A percentile compares a stretch with the other conserved stretches of the same genome.
phyloP scores from a whole-genome alignment of 2,888 invertebrate genomes.

The Pantelozetes paolii region DNA sequence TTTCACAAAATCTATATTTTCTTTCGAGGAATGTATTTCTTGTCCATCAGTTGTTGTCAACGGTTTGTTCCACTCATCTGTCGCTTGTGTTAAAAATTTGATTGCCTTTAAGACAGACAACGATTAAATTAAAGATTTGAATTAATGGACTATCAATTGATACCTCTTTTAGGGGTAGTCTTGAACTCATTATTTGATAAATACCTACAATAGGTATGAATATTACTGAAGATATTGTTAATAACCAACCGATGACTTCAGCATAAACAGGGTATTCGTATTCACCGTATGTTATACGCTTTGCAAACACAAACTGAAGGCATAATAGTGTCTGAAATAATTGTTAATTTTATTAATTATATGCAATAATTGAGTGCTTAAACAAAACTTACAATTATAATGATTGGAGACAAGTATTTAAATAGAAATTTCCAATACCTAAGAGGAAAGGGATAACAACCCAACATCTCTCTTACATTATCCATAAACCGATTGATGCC shows the following conservation, averaged over 20 bases:
- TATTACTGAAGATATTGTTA: conserved; percentile 1
- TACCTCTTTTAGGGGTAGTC: not conserved
- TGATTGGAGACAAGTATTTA: conserved; percentile 66
- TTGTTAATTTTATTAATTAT: not conserved
- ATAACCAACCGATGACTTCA: conserved; percentile 32
- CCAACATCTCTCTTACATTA: conserved; percentile 60
- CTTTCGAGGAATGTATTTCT: no score
- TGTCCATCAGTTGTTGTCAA: no score
- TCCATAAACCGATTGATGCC: conserved; percentile 57
- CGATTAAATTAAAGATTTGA: no score
- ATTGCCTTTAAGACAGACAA: no score
- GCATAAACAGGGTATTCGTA: conserved; percentile 33
- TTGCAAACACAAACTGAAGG: not conserved
- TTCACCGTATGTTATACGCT: conserved; percentile 26
- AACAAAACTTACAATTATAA: conserved; percentile 61
- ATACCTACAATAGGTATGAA: conserved; percentile 35
- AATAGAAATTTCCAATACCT: conserved; percentile 70
- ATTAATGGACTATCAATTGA: not conserved
- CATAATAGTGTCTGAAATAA: not conserved
- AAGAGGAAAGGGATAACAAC: conserved; percentile 59
- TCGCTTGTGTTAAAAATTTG: no score
- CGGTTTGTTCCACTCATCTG: no score
- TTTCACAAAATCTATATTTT: no score
- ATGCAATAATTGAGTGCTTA: not conserved
- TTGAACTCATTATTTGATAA: not conserved